Evolutionary conservation across 2,888 invertebrate species (phyloP).

Genomic region (Mimachlamys varia): DNA sequence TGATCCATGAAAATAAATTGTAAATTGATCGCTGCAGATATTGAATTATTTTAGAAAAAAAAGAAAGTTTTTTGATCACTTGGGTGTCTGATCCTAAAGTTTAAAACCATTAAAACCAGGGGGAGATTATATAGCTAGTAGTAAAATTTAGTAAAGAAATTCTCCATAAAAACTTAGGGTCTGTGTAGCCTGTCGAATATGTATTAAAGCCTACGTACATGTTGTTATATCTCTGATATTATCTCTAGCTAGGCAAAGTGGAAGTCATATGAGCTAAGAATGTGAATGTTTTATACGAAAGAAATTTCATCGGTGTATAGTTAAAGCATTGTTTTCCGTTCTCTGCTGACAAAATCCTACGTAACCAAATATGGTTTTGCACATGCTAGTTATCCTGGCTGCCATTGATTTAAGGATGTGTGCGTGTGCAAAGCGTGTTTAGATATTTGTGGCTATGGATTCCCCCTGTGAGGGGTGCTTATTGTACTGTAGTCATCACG

Average conservation of each 20-base stretch:
- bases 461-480: constrained; percentile 30
- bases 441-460: constrained; percentile 1
- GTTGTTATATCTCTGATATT: background rate
- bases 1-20: no score
- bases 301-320: background rate
- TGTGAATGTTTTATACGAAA: background rate
- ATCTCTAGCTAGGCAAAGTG: background rate
- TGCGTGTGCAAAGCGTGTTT: background rate
- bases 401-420: background rate
- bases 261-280: background rate
- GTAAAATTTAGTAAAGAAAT: no score
- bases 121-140: no score
- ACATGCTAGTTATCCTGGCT: background rate
- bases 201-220: background rate
- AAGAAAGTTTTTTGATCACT: no score
- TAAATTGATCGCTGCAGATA: no score
- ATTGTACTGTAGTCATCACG: background rate
- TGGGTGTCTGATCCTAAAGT: no score
- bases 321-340: background rate
- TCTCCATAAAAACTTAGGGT: no score
- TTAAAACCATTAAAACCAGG: no score
- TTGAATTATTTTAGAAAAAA: no score
- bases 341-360: background rate
- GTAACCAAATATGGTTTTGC: constrained; percentile 19
- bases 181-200: no score